A percentile compares a stretch with the other conserved stretches of the same genome.
Evolutionary conservation across 2,797 vertebrate species (phyloP).

Genomic region (Nothura maculosa): DNA sequence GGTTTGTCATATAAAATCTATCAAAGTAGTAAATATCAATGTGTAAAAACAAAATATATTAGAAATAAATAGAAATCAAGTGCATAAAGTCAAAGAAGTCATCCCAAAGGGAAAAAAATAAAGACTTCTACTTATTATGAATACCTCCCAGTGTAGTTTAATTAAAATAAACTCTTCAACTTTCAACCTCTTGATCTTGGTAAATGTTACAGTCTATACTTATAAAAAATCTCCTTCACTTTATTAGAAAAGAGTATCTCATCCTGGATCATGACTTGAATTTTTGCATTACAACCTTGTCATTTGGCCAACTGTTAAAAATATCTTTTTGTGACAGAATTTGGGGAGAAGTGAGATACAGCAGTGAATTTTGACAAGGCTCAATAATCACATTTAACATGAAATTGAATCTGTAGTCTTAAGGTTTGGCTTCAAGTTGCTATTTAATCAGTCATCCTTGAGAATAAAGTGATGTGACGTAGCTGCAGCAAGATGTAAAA

Average conservation of each 20-base stretch:
- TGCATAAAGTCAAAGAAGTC: background rate
- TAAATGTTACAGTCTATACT: background rate
- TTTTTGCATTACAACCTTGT: background rate
- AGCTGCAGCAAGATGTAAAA: background rate
- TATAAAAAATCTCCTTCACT: background rate
- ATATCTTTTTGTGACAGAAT: background rate
- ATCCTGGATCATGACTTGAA: background rate
- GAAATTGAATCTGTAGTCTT: background rate
- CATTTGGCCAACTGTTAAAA: background rate
- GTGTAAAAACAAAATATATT: background rate
- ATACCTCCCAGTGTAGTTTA: background rate
- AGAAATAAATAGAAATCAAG: background rate
- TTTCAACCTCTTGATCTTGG: background rate
- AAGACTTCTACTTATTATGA: background rate
- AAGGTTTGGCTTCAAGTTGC: background rate
- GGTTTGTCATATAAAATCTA: background rate
- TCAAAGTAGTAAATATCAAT: background rate
- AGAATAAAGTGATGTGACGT: background rate
- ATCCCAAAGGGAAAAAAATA: background rate
- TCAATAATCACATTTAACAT: background rate
- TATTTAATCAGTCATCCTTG: background rate
- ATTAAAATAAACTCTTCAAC: background rate
- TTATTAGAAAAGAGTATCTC: background rate
- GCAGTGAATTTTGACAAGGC: background rate
- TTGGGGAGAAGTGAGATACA: background rate